Conservation (phyloP, 2,888 invertebrate species). For the Drosophila rellima region DNA sequence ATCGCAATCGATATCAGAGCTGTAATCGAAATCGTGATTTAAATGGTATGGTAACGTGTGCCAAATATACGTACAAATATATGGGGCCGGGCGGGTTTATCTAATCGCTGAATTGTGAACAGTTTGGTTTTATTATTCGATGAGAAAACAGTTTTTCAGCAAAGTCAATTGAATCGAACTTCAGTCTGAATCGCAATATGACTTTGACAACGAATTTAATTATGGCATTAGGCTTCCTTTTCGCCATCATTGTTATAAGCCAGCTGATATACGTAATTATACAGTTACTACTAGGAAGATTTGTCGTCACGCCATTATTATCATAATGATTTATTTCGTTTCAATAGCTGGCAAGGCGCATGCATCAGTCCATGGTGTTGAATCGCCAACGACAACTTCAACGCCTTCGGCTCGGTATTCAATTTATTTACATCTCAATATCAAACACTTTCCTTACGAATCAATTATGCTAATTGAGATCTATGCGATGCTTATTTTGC, state of each 20-base stretch:
- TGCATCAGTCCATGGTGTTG: constrained; percentile 46
- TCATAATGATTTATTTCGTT: constrained; percentile 33
- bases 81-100: constrained; percentile 40
- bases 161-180: constrained; percentile 22
- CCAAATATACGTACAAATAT: constrained; percentile 39
- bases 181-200: constrained; percentile 57
- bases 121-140: constrained; percentile 26
- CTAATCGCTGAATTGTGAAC: constrained; percentile 56
- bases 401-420: constrained; percentile 48
- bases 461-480: background rate
- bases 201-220: constrained; percentile 50
- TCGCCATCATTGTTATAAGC: constrained; percentile 51
- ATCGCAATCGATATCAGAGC: constrained; percentile 30
- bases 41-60: constrained; percentile 64
- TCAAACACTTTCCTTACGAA: background rate
- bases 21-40: constrained; percentile 32
- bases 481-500: constrained; percentile 30
- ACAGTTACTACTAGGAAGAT: background rate
- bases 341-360: constrained; percentile 64
- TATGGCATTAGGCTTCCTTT: constrained; percentile 53
- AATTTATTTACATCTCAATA: background rate
- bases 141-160: constrained; percentile 17
- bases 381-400: constrained; percentile 45
- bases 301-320: background rate
- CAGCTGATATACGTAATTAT: constrained; percentile 66